Conservation (phyloP, 2,797 vertebrate species). For the Fistularia tabacaria region DNA sequence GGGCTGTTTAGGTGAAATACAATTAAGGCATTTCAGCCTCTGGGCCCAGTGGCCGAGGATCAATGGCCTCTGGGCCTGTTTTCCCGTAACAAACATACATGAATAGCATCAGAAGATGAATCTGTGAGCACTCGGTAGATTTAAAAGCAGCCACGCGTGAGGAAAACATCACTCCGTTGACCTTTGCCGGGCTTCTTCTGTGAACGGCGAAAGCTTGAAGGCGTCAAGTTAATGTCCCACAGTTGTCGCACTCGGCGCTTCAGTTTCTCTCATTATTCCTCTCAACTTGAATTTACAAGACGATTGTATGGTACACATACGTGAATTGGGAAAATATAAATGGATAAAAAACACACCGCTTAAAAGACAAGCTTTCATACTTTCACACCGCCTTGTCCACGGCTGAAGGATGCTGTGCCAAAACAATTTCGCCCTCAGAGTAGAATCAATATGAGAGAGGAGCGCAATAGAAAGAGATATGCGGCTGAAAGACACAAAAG, state of each 20-base stretch:
- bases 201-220: constrained; percentile 11
- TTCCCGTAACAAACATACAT: constrained; percentile 71
- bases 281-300: no score
- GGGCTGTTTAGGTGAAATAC: constrained; percentile 71
- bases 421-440: constrained; percentile 29
- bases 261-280: no score
- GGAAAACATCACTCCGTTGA: constrained; percentile 14
- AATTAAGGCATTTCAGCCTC: constrained; percentile 72
- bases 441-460: constrained; percentile 34
- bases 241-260: constrained; percentile 9
- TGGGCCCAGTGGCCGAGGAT: constrained; percentile 51
- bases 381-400: constrained; percentile 2
- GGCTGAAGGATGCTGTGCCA: constrained; percentile 15
- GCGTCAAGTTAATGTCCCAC: constrained; percentile 22
- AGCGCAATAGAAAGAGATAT: constrained; percentile 4
- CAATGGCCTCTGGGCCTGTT: constrained; percentile 63
- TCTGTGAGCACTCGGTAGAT: constrained; percentile 44
- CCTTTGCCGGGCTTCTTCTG: constrained; percentile 2
- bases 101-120: constrained; percentile 53
- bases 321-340: no score
- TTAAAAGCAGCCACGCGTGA: constrained; percentile 30
- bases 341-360: not conserved
- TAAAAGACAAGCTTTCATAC: constrained; percentile 16
- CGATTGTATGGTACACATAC: no score
- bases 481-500: constrained; percentile 20